phyloP scores from a whole-genome alignment of 2,113 vertebrate species.

The Enhydra lutris region DNA sequence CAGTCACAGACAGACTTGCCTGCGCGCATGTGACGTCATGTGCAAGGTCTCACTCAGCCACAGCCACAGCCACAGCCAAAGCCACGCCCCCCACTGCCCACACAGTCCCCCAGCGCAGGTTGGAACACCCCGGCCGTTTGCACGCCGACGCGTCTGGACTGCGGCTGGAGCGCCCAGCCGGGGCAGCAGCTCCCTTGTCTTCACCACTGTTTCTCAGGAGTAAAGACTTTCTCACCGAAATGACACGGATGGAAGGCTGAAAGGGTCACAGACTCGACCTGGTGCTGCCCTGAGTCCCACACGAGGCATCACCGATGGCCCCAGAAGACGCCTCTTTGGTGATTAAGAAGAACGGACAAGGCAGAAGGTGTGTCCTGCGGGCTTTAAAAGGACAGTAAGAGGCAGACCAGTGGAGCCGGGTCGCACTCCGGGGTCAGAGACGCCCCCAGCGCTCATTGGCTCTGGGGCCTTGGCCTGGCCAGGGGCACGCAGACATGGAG shows the following conservation, averaged over 20 bases:
- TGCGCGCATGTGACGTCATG: rapidly evolving
- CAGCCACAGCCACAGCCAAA: not conserved
- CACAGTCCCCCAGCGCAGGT: rapidly evolving
- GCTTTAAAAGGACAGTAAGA: too few species aligned
- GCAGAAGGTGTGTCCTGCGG: not conserved
- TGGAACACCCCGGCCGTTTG: not conserved
- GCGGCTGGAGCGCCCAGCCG: not conserved
- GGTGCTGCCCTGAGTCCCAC: not conserved
- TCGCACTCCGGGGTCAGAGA: rapidly evolving
- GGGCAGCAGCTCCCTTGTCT: not conserved
- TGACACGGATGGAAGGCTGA: not conserved
- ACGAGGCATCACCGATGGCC: not conserved
- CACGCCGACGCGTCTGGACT: not conserved
- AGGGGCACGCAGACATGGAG: too few species aligned
- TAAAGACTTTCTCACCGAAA: not conserved
- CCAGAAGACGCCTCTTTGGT: not conserved
- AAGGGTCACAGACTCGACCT: not conserved
- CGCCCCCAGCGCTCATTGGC: rapidly evolving
- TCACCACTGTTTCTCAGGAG: not conserved
- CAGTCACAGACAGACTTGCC: not conserved
- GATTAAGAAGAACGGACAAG: not conserved
- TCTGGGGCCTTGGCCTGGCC: not conserved
- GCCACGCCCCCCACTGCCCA: not conserved
- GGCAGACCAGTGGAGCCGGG: not conserved
- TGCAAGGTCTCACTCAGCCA: not conserved